phyloP scores from a whole-genome alignment of 1,140 invertebrate species.

The Dryas iulia region DNA sequence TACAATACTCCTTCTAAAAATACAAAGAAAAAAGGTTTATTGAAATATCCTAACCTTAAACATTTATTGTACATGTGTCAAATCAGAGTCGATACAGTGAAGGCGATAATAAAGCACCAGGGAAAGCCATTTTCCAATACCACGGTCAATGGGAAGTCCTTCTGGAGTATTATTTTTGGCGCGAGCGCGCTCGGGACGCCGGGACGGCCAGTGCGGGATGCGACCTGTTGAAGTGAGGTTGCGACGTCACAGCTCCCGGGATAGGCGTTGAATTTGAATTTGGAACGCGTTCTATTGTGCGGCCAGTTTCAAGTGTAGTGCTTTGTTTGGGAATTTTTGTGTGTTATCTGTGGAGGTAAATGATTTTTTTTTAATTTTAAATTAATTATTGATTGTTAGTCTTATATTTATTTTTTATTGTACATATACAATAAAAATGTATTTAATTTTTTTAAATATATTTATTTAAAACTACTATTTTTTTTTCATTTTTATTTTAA shows the following conservation, averaged over 20 bases:
- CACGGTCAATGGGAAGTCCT: constrained; percentile 68
- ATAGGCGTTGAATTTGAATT: constrained; percentile 57
- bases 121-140: constrained; percentile 72
- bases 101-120: constrained; percentile 56
- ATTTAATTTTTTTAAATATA: background rate
- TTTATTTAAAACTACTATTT: background rate
- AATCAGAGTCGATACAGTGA: constrained; percentile 42
- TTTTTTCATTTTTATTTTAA: background rate
- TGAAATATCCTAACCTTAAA: background rate
- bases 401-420: too few relatives aligned
- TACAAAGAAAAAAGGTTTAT: background rate
- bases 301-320: constrained; percentile 28
- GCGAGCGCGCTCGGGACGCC: constrained; percentile 63
- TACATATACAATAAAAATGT: too few relatives aligned
- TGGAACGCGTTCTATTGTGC: constrained; percentile 35
- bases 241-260: constrained; percentile 40
- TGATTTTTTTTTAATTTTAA: background rate
- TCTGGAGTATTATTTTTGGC: constrained; percentile 76
- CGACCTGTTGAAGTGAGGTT: constrained; percentile 75
- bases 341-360: constrained; percentile 15
- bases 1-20: too few relatives aligned
- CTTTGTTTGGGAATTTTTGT: constrained; percentile 10
- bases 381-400: too few relatives aligned
- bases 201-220: constrained; percentile 66
- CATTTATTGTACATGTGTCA: constrained; percentile 24